phyloP scores from a whole-genome alignment of 2,888 invertebrate species.

The Resseliella maxima region DNA sequence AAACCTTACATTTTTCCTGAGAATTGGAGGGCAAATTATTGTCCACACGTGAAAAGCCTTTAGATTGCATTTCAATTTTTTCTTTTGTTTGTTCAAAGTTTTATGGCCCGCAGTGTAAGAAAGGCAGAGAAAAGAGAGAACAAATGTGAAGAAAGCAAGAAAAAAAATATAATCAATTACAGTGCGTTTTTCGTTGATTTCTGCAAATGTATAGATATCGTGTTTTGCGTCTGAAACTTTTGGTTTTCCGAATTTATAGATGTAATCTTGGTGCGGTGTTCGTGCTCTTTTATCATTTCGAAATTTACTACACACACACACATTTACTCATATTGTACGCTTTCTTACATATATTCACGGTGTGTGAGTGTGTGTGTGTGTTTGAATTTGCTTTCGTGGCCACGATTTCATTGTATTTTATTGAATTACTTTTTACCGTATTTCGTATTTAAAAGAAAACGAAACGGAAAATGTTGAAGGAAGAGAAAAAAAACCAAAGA shows the following conservation, averaged over 20 bases:
- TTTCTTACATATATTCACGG: neutral
- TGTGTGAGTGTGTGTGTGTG: no score
- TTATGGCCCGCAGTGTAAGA: neutral
- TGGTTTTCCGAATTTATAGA: conserved; percentile 28
- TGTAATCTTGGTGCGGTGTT: conserved; percentile 37
- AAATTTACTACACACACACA: conserved; percentile 11
- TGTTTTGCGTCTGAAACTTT: neutral
- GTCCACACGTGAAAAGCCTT: neutral
- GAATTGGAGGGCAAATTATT: conserved; percentile 15
- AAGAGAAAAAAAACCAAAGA: neutral
- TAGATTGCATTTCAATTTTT: neutral
- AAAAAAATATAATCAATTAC: conserved; percentile 33
- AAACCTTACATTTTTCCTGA: neutral
- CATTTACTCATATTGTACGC: neutral
- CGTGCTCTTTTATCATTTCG: conserved; percentile 50
- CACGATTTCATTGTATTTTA: neutral
- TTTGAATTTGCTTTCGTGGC: conserved; percentile 24
- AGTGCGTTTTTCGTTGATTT: conserved; percentile 40
- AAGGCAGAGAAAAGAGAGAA: neutral
- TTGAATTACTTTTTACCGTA: neutral
- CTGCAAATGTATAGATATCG: neutral
- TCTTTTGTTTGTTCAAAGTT: neutral
- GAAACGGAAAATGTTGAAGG: conserved; percentile 11
- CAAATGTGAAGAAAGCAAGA: neutral
- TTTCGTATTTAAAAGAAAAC: conserved; percentile 18